A percentile compares a stretch with the other conserved stretches of the same genome.
phyloP scores from a whole-genome alignment of 2,888 invertebrate genomes.

The Germaria angustata region DNA sequence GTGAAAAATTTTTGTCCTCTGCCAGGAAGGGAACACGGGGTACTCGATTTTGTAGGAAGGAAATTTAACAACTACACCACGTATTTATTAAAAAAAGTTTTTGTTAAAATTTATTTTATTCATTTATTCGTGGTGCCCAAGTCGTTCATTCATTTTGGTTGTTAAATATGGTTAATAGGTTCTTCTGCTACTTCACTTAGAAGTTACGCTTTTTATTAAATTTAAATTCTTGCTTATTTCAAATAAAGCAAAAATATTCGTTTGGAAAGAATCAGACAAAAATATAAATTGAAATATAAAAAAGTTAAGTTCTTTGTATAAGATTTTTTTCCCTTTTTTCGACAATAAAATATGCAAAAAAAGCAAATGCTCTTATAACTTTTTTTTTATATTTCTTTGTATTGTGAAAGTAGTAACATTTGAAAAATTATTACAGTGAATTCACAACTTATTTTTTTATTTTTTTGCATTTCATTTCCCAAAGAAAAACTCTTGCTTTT shows the following conservation, averaged over 20 bases:
- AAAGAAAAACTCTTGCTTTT: slow-evolving; percentile 3
- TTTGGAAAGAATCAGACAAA: not conserved
- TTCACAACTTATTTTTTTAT: slow-evolving; percentile 27
- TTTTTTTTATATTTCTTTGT: slow-evolving; percentile 19
- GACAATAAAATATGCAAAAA: slow-evolving; percentile 21
- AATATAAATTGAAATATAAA: not conserved
- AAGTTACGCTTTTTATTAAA: slow-evolving; percentile 24
- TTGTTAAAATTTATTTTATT: no score
- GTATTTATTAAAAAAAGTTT: no score
- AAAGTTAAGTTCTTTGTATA: slow-evolving; percentile 17
- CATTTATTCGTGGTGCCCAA: no score
- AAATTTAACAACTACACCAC: no score
- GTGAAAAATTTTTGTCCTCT: no score
- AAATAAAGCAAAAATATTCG: slow-evolving; percentile 15
- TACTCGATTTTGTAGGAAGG: no score
- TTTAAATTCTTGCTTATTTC: slow-evolving; percentile 37
- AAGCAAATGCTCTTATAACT: slow-evolving; percentile 10
- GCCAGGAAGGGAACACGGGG: no score
- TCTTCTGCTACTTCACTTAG: not conserved
- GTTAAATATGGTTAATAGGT: slow-evolving; percentile 5
- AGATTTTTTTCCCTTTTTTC: not conserved
- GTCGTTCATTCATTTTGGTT: no score
- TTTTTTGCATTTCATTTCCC: not conserved
- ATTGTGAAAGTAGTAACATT: slow-evolving; percentile 24
- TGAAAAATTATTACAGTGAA: slow-evolving; percentile 43